Base-by-base conservation (phyloP, 1,140 invertebrate genomes). In the Drosophila persimilis region DNA sequence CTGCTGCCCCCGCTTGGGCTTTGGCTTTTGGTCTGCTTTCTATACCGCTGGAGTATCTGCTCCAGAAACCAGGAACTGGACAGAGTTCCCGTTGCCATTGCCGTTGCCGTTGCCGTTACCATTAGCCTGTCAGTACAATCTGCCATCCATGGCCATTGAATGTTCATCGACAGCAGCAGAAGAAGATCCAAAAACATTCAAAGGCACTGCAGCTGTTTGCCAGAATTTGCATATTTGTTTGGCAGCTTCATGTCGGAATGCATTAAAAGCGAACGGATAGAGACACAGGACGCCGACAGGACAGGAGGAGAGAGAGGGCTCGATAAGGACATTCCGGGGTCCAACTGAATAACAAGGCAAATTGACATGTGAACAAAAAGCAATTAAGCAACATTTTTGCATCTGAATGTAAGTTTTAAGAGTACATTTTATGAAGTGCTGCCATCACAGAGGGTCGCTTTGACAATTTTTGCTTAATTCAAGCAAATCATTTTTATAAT, bases 181-280 rank as follows among this genome's bases (percentile, higher is more conserved):
- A 24, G 22, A 24, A 20, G 41, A 44, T 58, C 20, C 70, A 62
- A 62, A 62, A 62, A 62, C 51, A 62, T 73, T 59, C 67, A 80
- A 86, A 80, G 48, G 63, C 65, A 86, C 57, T 81, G 63, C 51
- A 75, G 62, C 66, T 81, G 77, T 67, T 86, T 71, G 81, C 81
- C 60, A 74, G 51, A 73, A 86, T 86, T 86, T 86, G 81, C 81
- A 86, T 86, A 86, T 85, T 85, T 85, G 80, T 85, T 86, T 85
- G 73, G 66, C 55, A 86, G 77, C 77, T 65, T 70, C 67, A 77
- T 86, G 77, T 77, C 81, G 66, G 60, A 77, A 80, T 80, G 67
- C 81, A 77, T 80, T 74, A 77, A 80, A 86, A 55, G 45, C 62
- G 46, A 64, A 61, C 26, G 44, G 59, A 52, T 43, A 24, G 50